A percentile compares a stretch with the other conserved stretches of the same genome.
Conservation (phyloP, 2,113 vertebrate species). For the Anseranas semipalmata region DNA sequence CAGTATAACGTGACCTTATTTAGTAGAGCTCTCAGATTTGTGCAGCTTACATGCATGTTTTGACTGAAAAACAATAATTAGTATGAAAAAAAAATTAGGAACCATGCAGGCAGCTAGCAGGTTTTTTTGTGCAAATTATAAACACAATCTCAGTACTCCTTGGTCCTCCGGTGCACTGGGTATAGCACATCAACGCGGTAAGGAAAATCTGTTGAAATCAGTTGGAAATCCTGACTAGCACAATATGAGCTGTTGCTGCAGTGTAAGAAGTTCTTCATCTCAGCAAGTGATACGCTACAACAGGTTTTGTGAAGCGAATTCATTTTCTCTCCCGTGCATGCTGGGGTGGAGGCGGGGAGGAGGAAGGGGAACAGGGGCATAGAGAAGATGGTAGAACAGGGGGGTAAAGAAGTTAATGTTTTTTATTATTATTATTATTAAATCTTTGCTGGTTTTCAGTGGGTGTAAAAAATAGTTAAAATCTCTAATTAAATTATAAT, state of each 20-base stretch:
- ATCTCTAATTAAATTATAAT: slow-evolving; percentile 82
- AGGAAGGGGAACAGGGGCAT: neutral
- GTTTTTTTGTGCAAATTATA: slow-evolving; percentile 14
- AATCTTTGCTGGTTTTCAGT: slow-evolving; percentile 29
- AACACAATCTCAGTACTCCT: slow-evolving; percentile 38
- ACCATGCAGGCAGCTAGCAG: slow-evolving; percentile 40
- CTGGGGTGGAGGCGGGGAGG: slow-evolving; percentile 6
- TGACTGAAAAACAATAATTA: slow-evolving; percentile 22
- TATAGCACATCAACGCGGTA: slow-evolving; percentile 54
- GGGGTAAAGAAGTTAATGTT: neutral
- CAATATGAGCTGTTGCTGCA: slow-evolving; percentile 67
- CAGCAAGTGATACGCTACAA: slow-evolving; percentile 67
- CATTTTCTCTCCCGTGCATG: slow-evolving; percentile 42
- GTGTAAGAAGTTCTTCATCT: slow-evolving; percentile 67
- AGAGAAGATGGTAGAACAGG: neutral
- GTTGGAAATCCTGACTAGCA: slow-evolving; percentile 69
- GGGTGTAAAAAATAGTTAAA: slow-evolving; percentile 75
- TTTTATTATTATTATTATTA: neutral
- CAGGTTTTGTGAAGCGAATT: slow-evolving; percentile 68
- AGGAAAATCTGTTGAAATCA: slow-evolving; percentile 69
- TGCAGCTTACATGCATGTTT: neutral
- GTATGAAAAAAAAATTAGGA: neutral
- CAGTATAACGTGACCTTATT: neutral
- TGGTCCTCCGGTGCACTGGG: slow-evolving; percentile 32
- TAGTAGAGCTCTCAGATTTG: neutral